These are phyloP conservation scores for Allolobophora icterica DNA, from an alignment of 2,888 invertebrate genomes.

Conservation along the genomic window DNA sequence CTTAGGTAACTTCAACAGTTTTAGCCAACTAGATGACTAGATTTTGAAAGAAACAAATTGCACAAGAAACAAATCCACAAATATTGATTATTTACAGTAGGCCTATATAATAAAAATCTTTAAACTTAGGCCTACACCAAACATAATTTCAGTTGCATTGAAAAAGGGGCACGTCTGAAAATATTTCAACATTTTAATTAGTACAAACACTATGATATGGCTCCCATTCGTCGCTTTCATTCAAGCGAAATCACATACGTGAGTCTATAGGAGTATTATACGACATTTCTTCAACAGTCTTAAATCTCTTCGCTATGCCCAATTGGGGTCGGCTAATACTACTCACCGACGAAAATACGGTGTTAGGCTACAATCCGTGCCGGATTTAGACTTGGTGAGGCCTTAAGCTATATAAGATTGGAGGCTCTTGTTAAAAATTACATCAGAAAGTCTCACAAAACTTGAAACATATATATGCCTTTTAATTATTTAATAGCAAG, in stretches of 20 bases:
- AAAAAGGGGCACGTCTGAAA: neutral
- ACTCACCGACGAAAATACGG: no score
- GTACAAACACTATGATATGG: neutral
- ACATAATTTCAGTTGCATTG: neutral
- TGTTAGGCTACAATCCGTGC: no score
- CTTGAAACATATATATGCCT: no score
- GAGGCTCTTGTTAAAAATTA: no score
- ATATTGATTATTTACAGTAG: neutral
- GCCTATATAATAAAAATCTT: neutral
- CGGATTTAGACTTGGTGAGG: no score
- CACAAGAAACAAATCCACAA: neutral
- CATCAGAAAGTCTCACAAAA: no score
- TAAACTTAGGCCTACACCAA: neutral
- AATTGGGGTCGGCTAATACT: no score
- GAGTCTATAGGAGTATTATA: neutral
- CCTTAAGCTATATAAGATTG: no score
- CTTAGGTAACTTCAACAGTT: neutral
- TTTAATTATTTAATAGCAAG: no score
- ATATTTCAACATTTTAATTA: neutral
- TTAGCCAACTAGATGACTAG: neutral
- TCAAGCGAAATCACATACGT: neutral
- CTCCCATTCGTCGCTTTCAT: neutral
- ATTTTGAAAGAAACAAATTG: neutral
- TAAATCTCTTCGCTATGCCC: no score
- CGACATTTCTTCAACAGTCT: neutral